Evolutionary conservation across 2,113 vertebrate genomes (phyloP), one percentile per base, ranked within the genome.

Genomic region (Panthera leo): DNA sequence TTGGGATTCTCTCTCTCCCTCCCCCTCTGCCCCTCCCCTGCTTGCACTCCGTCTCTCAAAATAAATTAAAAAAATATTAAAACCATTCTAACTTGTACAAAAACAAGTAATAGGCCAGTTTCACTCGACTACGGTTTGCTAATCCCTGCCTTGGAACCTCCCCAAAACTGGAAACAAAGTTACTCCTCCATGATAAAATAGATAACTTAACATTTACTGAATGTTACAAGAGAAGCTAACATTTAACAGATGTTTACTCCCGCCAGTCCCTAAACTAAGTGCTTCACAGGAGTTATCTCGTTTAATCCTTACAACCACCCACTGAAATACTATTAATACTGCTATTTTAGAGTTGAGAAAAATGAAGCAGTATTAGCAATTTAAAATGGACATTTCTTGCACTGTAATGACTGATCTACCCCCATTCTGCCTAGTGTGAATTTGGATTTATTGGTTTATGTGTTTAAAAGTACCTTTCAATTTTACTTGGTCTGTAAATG

Each of bases 391-490:
- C 25, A 67, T 48, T 80, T 80, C 29, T 82, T 91, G 25, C 13
- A 70, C 25, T 78, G 8, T 42, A 91, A 39, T 19, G 19, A 61
- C 0, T 87, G 42, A 90, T 58, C 68, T 19, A 85, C 36, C 8
- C 91, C 48, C 19, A 91, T 3, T 93, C 53, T 85, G 29, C 3
- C 73, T 76, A 73, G 85, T 27, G 90, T 55, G 42, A 94, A 73
- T 89, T 70, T 95, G 51, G 25, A 90, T 75, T 31, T 88, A 85
- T 25, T 79, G 27, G 13, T 68, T 76, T 85, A 31, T 73, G 8
- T 51, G 25, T 78, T 89, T 92, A 94, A 94, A 97, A 86, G 42
- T 16, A n/a, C 7, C 71, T 92, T 92, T 88, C 48, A 53, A 39
- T 93, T 97, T 93, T 89, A 83, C 1, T n/a, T 93, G 34, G 36